Percentiles rank a stretch among this genome's conserved stretches.
These are phyloP conservation scores for Plectropomus leopardus DNA, from an alignment of 2,113 vertebrate species.

Conservation along the genomic window DNA sequence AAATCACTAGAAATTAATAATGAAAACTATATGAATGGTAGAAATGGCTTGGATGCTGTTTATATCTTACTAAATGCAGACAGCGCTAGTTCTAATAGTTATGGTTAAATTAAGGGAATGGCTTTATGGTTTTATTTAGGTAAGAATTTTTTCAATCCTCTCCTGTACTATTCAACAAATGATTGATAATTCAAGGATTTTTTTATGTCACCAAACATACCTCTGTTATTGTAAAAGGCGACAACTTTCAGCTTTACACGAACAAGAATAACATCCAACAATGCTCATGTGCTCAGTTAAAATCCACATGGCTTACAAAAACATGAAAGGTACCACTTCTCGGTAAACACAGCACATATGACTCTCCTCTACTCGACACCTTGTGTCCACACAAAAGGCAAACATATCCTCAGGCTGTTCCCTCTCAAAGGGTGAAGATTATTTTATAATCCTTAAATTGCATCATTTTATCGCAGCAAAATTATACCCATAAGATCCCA, in stretches of 20 bases:
- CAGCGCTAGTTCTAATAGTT: too few relatives aligned
- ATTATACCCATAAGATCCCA: too few relatives aligned
- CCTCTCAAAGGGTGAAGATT: neutral
- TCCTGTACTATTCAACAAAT: neutral
- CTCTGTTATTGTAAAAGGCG: neutral
- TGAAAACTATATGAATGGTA: neutral
- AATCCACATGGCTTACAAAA: slow-evolving; percentile 12
- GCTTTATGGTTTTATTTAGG: neutral
- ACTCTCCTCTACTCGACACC: neutral
- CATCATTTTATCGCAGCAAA: neutral
- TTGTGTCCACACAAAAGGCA: neutral
- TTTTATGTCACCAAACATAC: slow-evolving; percentile 2
- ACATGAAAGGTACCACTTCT: neutral
- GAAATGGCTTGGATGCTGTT: neutral
- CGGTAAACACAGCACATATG: neutral
- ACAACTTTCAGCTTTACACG: neutral
- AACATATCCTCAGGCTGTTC: neutral
- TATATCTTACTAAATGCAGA: neutral
- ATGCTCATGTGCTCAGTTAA: neutral
- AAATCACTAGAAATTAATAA: too few relatives aligned
- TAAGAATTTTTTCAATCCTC: neutral
- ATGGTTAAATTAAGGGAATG: too few relatives aligned
- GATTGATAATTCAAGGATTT: neutral
- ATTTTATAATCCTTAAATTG: slow-evolving; percentile 8
- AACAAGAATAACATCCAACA: neutral